Conservation (phyloP, 2,113 vertebrate genomes). For the Eulemur macaco region DNA sequence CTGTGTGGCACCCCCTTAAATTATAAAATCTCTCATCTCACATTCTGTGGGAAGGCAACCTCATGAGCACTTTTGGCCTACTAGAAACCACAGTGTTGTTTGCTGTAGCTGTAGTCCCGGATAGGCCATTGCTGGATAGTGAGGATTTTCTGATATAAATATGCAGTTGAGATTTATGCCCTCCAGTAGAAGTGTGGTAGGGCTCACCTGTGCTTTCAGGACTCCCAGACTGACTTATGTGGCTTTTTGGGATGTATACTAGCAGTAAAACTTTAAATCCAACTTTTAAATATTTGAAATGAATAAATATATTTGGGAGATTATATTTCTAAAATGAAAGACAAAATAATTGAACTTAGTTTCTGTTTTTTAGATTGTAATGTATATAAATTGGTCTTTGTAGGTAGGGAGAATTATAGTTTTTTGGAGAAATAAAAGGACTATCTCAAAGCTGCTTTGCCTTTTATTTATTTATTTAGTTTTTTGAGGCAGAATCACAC, state of each 20-base stretch:
- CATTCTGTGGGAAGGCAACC: background rate
- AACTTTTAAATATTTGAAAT: slow-evolving; percentile 29
- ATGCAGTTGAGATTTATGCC: background rate
- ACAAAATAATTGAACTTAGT: background rate
- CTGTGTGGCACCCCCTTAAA: slow-evolving; percentile 38
- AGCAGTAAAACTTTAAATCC: background rate
- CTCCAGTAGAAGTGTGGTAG: slow-evolving; percentile 9
- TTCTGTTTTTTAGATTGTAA: slow-evolving; percentile 44
- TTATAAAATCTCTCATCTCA: slow-evolving; percentile 31
- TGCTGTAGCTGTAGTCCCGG: background rate
- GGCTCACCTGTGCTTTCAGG: background rate
- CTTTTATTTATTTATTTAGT: background rate
- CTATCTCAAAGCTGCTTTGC: background rate
- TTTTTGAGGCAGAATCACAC: too few relatives aligned
- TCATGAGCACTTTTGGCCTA: background rate
- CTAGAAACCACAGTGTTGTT: background rate
- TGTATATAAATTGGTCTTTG: background rate
- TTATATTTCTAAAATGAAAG: slow-evolving; percentile 32
- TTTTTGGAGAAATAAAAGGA: background rate
- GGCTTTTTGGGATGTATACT: background rate
- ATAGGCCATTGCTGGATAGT: background rate
- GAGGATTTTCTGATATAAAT: slow-evolving; percentile 5
- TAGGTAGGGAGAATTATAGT: background rate
- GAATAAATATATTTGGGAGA: slow-evolving; percentile 2
- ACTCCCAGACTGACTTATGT: background rate